phyloP scores from a whole-genome alignment of 2,888 invertebrate species.

The Panzeria rudis region DNA sequence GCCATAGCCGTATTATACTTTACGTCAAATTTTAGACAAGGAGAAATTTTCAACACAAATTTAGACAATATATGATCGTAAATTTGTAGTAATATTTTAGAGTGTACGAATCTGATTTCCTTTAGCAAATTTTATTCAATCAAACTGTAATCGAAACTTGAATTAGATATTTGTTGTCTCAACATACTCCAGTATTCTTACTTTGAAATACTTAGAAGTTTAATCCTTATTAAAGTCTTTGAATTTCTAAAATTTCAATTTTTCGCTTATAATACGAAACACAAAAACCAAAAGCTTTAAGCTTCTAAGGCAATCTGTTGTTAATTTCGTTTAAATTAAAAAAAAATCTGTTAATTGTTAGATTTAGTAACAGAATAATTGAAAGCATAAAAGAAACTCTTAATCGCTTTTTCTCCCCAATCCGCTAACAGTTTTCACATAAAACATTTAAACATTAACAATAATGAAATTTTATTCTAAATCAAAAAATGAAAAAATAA shows the following conservation, averaged over 20 bases:
- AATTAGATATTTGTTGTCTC: background rate
- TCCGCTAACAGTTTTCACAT: slow-evolving; percentile 2
- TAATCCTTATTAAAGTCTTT: background rate
- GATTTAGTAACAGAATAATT: slow-evolving; percentile 65
- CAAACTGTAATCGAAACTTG: background rate
- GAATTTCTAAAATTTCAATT: slow-evolving; percentile 56
- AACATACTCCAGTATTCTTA: background rate
- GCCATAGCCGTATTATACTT: no score
- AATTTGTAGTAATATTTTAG: no score
- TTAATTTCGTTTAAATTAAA: slow-evolving; percentile 51
- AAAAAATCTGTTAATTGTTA: slow-evolving; percentile 58
- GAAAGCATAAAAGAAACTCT: slow-evolving; percentile 47
- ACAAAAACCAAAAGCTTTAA: slow-evolving; percentile 63
- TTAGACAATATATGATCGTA: no score
- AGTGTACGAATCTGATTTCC: no score
- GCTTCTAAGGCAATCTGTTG: slow-evolving; percentile 65
- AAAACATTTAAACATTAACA: slow-evolving; percentile 67
- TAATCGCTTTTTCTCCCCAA: background rate
- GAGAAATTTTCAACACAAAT: no score
- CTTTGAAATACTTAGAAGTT: background rate
- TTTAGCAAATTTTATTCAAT: background rate
- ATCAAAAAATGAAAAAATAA: slow-evolving; percentile 20
- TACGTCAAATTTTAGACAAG: no score
- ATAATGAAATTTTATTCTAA: slow-evolving; percentile 59
- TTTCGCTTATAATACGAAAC: slow-evolving; percentile 63